Conservation (phyloP, 2,888 invertebrate species). For the Eurytoma californica region DNA sequence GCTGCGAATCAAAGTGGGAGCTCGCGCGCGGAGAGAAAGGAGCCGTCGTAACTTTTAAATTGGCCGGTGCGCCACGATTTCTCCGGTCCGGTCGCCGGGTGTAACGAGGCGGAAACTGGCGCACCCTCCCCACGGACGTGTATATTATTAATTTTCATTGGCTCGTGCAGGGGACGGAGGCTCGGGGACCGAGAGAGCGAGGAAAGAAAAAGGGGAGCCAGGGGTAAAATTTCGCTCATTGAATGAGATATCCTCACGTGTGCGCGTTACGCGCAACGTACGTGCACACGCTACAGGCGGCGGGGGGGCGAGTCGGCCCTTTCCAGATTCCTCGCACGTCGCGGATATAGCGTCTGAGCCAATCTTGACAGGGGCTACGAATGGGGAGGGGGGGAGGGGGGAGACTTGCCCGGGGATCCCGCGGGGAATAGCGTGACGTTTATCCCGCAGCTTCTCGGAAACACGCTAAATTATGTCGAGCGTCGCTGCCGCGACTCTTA, state of each 20-base stretch:
- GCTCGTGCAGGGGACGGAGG: no score
- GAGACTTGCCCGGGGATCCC: slow-evolving; percentile 1
- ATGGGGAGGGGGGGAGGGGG: no score
- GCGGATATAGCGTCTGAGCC: slow-evolving; percentile 36
- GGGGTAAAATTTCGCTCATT: neutral
- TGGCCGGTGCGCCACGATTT: no score
- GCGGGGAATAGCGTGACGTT: slow-evolving; percentile 59
- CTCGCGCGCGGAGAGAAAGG: no score
- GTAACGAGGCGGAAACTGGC: no score
- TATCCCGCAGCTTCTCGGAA: slow-evolving; percentile 58
- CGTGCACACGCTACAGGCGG: neutral
- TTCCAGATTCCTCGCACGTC: slow-evolving; percentile 47
- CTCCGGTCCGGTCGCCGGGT: no score
- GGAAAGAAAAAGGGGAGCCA: no score
- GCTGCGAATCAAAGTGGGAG: no score
- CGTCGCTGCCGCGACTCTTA: slow-evolving; percentile 21
- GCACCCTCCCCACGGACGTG: neutral
- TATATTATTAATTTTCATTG: slow-evolving; percentile 24
- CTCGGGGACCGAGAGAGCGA: no score
- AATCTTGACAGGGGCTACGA: slow-evolving; percentile 34
- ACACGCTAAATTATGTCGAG: slow-evolving; percentile 60
- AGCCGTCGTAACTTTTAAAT: no score
- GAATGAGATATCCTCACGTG: slow-evolving; percentile 1
- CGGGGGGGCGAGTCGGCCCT: neutral
- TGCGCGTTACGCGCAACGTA: no score